Base-by-base conservation (phyloP, 2,888 invertebrate genomes). In the Cephus pygmeus region DNA sequence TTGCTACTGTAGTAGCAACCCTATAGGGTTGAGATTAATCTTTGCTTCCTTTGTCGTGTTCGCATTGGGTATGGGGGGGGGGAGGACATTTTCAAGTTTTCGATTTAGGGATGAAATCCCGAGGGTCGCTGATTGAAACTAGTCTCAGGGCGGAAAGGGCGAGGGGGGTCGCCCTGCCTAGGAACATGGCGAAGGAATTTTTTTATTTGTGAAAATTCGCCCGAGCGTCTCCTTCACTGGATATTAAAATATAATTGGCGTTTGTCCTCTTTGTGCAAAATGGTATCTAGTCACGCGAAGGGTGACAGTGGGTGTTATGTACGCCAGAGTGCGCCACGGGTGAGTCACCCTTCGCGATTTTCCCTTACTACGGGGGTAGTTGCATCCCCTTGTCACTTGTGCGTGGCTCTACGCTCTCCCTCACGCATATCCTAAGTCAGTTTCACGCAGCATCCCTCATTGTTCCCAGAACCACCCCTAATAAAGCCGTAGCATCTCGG, bases 181-280 rank as follows among this genome's bases (percentile, higher is more conserved):
- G 56, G 31, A 31, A 71, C 3, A 15, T 15, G 71, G 71, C 71
- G 35, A 75, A 77, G 83, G 81, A 85, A 84, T 83, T 82, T 82
- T 77, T 79, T 80, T 75, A 77, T 75, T 69, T 74, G 77, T 81
- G 77, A 81, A 81, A 82, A 84, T 81, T 83, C 79, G 83, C 77
- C 78, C 82, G 79, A 75, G 76, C 81, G 79, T 82, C 83, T 78
- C 73, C 79, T 73, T 36, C 40, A 31, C 82, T 85, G 86, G 86
- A 89, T 90, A 90, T 90, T 90, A 90, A 90, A 90, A 89, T 89
- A 90, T 91, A 91, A 91, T 91, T 90, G 90, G 88, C 90, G 88
- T 88, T 90, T 88, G 88, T 88, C 88, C 90, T 89, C 89, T 89
- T 90, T 87, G 88, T 88, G 88, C 87, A 88, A 88, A 89, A 88